A percentile compares a stretch with the other conserved stretches of the same genome.
These are phyloP conservation scores for Actias luna DNA, from an alignment of 2,888 invertebrate species.

Conservation along the genomic window DNA sequence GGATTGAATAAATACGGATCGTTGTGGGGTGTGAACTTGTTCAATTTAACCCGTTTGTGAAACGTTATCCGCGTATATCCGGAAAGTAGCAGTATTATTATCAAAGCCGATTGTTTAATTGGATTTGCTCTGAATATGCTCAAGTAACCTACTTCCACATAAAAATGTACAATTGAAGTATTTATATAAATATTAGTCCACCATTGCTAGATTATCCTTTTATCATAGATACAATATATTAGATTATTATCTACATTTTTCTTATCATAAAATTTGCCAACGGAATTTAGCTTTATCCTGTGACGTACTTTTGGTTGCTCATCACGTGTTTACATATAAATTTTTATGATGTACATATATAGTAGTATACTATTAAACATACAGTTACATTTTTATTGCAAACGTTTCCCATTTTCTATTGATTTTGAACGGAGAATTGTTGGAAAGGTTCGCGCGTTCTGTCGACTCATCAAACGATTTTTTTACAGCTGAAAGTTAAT, in stretches of 20 bases:
- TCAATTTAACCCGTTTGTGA: constrained; percentile 44
- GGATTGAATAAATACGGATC: constrained; percentile 50
- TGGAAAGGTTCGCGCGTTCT: neutral
- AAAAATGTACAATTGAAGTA: neutral
- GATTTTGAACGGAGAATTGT: neutral
- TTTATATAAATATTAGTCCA: neutral
- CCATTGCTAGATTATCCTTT: neutral
- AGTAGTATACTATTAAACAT: neutral
- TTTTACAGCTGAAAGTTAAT: too few species aligned
- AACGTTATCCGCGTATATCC: constrained; percentile 24
- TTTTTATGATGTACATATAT: neutral
- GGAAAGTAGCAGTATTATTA: constrained; percentile 23
- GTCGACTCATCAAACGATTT: neutral
- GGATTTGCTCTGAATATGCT: constrained; percentile 9
- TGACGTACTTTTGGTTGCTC: too few species aligned
- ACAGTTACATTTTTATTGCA: neutral
- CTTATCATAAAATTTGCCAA: neutral
- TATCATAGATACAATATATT: neutral
- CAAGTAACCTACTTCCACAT: constrained; percentile 15
- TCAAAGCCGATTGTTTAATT: constrained; percentile 30
- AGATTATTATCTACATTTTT: neutral
- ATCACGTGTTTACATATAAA: too few species aligned
- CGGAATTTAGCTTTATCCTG: neutral
- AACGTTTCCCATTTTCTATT: neutral
- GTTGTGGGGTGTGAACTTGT: constrained; percentile 44